Percentiles rank a stretch among this genome's conserved stretches.
phyloP scores from a whole-genome alignment of 2,888 invertebrate species.

The Chymomyza procnemis region DNA sequence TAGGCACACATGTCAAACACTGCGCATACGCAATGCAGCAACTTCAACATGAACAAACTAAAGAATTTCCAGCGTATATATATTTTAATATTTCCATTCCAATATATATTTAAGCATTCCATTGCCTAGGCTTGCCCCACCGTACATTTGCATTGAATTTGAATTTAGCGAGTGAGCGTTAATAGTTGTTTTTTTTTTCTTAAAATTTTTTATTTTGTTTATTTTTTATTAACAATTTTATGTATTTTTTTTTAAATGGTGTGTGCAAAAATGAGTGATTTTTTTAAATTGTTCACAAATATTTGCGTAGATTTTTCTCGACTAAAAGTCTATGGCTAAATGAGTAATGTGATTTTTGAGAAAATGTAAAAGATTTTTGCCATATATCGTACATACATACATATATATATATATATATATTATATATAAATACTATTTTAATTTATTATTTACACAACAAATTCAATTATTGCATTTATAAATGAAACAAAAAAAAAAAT shows the following conservation, averaged over 20 bases:
- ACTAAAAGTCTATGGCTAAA: slow-evolving; percentile 76
- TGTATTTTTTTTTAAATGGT: slow-evolving; percentile 26
- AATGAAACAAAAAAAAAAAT: slow-evolving; percentile 25
- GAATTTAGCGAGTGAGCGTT: slow-evolving; percentile 25
- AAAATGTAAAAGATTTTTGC: slow-evolving; percentile 46
- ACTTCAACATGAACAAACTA: slow-evolving; percentile 19
- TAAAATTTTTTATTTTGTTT: slow-evolving; percentile 31
- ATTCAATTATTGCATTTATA: slow-evolving; percentile 60
- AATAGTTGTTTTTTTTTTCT: slow-evolving; percentile 29
- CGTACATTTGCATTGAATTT: slow-evolving; percentile 50
- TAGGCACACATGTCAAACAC: neutral
- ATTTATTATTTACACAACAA: slow-evolving; percentile 27
- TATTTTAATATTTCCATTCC: neutral
- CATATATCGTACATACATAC: slow-evolving; percentile 5
- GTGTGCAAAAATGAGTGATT: slow-evolving; percentile 41
- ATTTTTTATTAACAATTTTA: slow-evolving; percentile 28
- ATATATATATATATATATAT: slow-evolving; percentile 36
- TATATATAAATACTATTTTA: slow-evolving; percentile 29
- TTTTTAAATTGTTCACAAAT: slow-evolving; percentile 51
- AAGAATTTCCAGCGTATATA: neutral
- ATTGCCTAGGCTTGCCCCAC: slow-evolving; percentile 75
- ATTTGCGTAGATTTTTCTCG: slow-evolving; percentile 76
- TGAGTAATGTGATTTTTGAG: slow-evolving; percentile 59
- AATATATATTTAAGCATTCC: slow-evolving; percentile 22
- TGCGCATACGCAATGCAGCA: neutral